These are phyloP conservation scores for Perdix hodgsoniae DNA, from an alignment of 2,797 vertebrate genomes.

Conservation along the genomic window DNA sequence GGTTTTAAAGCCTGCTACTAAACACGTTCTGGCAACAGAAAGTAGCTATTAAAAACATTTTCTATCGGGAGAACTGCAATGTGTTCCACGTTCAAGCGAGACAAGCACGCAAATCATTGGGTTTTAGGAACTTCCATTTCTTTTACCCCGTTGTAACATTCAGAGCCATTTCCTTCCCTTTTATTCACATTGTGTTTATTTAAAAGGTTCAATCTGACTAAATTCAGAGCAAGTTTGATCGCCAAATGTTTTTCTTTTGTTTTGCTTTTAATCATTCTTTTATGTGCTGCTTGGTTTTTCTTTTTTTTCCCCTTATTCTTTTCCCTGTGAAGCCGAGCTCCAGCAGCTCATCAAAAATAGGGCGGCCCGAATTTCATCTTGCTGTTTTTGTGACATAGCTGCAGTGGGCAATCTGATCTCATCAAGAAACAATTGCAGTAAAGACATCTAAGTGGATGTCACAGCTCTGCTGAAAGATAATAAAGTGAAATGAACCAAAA, in stretches of 20 bases:
- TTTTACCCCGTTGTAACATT: not conserved
- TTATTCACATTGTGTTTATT: slow-evolving; percentile 59
- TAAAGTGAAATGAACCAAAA: slow-evolving; percentile 72
- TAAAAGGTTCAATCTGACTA: slow-evolving; percentile 61
- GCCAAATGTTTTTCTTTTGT: slow-evolving; percentile 31
- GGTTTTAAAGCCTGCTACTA: slow-evolving; percentile 18
- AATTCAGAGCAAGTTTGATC: slow-evolving; percentile 62
- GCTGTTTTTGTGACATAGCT: slow-evolving; percentile 63
- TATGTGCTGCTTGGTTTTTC: not conserved
- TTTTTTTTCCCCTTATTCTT: not conserved
- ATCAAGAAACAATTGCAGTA: slow-evolving; percentile 70
- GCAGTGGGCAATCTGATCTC: slow-evolving; percentile 63
- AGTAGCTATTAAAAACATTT: slow-evolving; percentile 42
- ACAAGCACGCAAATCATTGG: not conserved
- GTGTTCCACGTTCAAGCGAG: slow-evolving; percentile 44
- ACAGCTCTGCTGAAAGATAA: slow-evolving; percentile 72
- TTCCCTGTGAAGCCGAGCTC: not conserved
- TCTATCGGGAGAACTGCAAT: slow-evolving; percentile 1
- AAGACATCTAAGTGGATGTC: slow-evolving; percentile 76
- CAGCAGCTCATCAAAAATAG: slow-evolving; percentile 62
- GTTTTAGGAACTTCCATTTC: not conserved
- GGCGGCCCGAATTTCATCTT: slow-evolving; percentile 55
- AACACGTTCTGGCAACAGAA: not conserved
- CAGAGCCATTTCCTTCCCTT: slow-evolving; percentile 11
- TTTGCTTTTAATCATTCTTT: slow-evolving; percentile 1